A percentile compares a stretch with the other conserved stretches of the same genome.
These are phyloP conservation scores for Hydrolagus colliei DNA, from an alignment of 2,797 vertebrate genomes.

Conservation along the genomic window DNA sequence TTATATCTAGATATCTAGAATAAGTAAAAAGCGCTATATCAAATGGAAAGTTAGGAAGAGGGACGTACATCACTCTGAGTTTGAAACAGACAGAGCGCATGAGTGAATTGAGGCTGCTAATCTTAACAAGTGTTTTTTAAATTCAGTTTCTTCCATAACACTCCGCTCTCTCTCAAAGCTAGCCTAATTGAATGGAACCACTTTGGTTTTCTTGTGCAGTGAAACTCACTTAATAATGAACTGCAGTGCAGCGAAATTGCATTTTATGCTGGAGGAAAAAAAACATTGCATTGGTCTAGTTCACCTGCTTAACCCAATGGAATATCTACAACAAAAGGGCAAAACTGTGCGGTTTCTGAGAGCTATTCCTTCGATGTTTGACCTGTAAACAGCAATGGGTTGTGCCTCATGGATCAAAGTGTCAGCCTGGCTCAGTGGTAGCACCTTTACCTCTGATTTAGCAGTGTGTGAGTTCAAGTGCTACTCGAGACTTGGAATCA, in stretches of 20 bases:
- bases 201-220: constrained; percentile 9
- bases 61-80: neutral
- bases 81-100: neutral
- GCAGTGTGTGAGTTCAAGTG: too few species aligned
- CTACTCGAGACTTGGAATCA: too few species aligned
- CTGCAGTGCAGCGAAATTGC: neutral
- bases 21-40: too few species aligned
- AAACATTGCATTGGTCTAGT: neutral
- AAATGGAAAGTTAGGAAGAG: neutral
- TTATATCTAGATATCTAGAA: too few species aligned
- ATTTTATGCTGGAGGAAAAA: neutral
- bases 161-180: neutral
- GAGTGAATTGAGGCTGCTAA: constrained; percentile 15
- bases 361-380: neutral
- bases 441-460: too few species aligned
- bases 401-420: too few species aligned
- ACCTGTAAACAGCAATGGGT: too few species aligned
- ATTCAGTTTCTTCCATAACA: neutral
- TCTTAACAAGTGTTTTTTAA: neutral
- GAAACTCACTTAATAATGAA: neutral
- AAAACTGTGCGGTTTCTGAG: neutral
- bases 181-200: neutral
- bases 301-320: neutral
- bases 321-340: neutral
- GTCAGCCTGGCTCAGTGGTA: too few species aligned